Evolutionary conservation across 2,888 invertebrate genomes (phyloP), one percentile per base, ranked within the genome.

Genomic region (Amphipoea lucens): DNA sequence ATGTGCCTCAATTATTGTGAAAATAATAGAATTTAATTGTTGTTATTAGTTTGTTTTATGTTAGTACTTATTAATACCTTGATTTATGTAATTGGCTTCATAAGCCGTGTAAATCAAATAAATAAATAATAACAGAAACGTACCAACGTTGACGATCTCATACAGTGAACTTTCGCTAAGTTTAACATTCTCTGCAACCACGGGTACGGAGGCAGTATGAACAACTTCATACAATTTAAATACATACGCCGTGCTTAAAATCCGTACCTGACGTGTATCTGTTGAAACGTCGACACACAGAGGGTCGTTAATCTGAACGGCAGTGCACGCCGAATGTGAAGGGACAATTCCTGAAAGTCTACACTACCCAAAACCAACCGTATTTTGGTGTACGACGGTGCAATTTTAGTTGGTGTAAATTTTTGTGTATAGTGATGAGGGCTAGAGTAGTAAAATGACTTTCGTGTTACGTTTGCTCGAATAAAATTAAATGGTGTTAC

Each of bases 231-330:
- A 60, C 75, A 83, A 78, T 20, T 51, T n/a, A 42, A 70, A 78
- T 78, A 70, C 60, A 85, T 74, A 69, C 20, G 36, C 48, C 60
- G 12, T 40, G 40, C 54, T 80, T 78, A 62, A 81, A 84, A 82
- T 74, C 81, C 62, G 72, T 77, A 74, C 76, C 67, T 70, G 79
- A 48, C 68, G 66, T 77, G 78, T 82, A 81, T 84, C 81, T 75
- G 67, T 48, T 73, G 54, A 80, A 83, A 82, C 40, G 67, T 72
- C 76, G 63, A 71, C 82, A 81, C 54, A 82, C 77, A 78, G 68
- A 4, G 74, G 40, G 71, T 84, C 80, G 87, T 87, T 86, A 87
- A 86, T 84, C 79, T 89, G 79, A 82, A 86, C 83, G 81, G 67
- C 80, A 83, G 65, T 82, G 69, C 74, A 76, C 69, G 54, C 40